Evolutionary conservation across 1,140 invertebrate genomes (phyloP), one percentile per base, ranked within the genome.

Genomic region (Tetramorium simillimum): DNA sequence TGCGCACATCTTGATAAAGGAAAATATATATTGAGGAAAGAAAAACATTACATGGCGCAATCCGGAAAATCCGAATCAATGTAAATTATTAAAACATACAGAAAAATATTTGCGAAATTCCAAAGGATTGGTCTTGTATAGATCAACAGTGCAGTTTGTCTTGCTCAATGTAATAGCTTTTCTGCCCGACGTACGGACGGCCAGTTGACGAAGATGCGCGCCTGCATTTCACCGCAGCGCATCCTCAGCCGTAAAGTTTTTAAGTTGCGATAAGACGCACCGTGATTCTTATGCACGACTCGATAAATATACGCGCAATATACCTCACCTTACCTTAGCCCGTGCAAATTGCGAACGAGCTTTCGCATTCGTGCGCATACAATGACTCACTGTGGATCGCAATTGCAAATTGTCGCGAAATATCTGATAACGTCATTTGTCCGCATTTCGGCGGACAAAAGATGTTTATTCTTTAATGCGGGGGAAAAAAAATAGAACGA

Each of bases 231-330:
- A 14, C 28, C 62, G 33, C 33, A 24, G 7, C 40, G n/a, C n/a
- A 37, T 69, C n/a, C 33, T 51, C 46, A 18, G 24, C 46, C 28
- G 33, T 51, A 53, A 81, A 53, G 77, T 56, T 81, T 33, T 81
- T 40, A 70, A 21, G 33, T 80, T 69, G 16, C 75, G 56, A 77
- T 77, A 77, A 62, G 75, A 77, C 56, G 69, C 21, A 18, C 21
- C 37, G n/a, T 69, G 43, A 81, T 21, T 81, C 46, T 81, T 24
- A 53, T 24, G 16, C 16, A 56, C 46, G 9, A 28, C 33, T 21
- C 63, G 46, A 69, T 40, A 81, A 51, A 70, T 16, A 33, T 33
- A 33, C 5, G 7, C 10, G 14, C 65, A 16, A 69, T 12, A 65
- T 28, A 69, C 21, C 14, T 46, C 28, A 21, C n/a, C 37, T 49